Base-by-base conservation (phyloP, 2,797 vertebrate genomes). In the Pangasius larnaudii region DNA sequence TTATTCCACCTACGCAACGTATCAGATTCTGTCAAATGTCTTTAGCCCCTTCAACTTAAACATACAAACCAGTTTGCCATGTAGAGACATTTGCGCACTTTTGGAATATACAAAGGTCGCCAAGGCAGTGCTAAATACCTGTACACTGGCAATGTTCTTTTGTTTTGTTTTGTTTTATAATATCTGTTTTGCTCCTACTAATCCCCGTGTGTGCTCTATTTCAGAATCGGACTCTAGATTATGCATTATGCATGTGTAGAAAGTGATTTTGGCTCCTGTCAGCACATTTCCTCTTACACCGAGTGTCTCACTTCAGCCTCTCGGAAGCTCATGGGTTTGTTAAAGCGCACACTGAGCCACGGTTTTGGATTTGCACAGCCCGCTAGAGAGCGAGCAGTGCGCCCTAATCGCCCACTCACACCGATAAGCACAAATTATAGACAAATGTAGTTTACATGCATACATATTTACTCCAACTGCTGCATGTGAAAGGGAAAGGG, bases 301-400 rank as follows among this genome's bases (percentile, higher is more conserved):
- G 30, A 4, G 5, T 42, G 13, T 63, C 58, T n/a, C 36, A n/a
- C 80, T 49, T 65, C 24, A 82, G 80, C n/a, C 13, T 61, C 24
- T 63, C 22, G 3, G 36, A 18, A n/a, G 36, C 59, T 63, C 24
- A 46, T 39, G 46, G 80, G 24, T 49, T 46, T 63, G 36, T 63
- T 82, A n/a, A 42, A 33, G 27, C 65, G 46, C 33, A 67, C 13
- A 61, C n/a, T 67, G 33, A 13, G 14, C 39, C 0, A 69, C 24
- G 36, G 30, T 24, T 86, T 13, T 72, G n/a, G 33, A 49, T 61
- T 58, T n/a, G 65, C 53, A 63, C 82, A 90, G 92, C 67, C 95
- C 95, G 90, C 95, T 95, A 96, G 95, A 95, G 95, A 93, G 95
- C 95, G 95, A 93, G 90, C 91, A 92, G 24, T 46, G 63, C 16